These are phyloP conservation scores for Phoebastria nigripes DNA, from an alignment of 2,797 vertebrate genomes.

Conservation along the genomic window DNA sequence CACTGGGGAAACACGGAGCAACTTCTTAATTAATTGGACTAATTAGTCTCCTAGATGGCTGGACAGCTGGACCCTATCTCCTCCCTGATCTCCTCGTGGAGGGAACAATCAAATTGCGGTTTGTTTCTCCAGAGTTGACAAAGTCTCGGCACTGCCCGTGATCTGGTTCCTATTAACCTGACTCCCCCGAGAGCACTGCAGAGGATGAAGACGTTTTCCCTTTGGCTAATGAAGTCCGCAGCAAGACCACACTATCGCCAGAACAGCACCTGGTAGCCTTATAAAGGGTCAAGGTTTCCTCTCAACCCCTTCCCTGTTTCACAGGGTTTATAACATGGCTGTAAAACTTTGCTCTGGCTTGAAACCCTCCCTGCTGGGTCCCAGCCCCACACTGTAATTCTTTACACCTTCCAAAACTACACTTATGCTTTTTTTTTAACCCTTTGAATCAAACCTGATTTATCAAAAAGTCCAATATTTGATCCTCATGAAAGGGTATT, in stretches of 20 bases:
- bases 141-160: not conserved
- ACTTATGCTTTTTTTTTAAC: not conserved
- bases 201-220: constrained; percentile 15
- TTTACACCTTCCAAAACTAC: not conserved
- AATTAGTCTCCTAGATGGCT: constrained; percentile 86
- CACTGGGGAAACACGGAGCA: constrained; percentile 68
- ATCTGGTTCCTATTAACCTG: constrained; percentile 29
- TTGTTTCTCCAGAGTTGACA: constrained; percentile 19
- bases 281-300: not conserved
- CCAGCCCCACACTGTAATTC: not conserved
- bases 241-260: not conserved
- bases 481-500: not conserved
- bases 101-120: constrained; percentile 31
- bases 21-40: constrained; percentile 89
- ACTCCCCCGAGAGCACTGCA: not conserved
- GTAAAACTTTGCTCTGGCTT: not conserved
- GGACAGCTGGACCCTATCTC: constrained; percentile 88
- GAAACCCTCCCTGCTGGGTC: not conserved
- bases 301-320: not conserved
- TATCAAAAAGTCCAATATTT: not conserved
- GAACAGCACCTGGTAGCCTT: not conserved
- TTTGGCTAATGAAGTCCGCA: not conserved
- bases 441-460: not conserved
- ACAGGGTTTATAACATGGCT: not conserved
- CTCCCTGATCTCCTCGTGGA: constrained; percentile 11